Evolutionary conservation across 2,113 vertebrate species (phyloP).

Genomic region (Nicator chloris): DNA sequence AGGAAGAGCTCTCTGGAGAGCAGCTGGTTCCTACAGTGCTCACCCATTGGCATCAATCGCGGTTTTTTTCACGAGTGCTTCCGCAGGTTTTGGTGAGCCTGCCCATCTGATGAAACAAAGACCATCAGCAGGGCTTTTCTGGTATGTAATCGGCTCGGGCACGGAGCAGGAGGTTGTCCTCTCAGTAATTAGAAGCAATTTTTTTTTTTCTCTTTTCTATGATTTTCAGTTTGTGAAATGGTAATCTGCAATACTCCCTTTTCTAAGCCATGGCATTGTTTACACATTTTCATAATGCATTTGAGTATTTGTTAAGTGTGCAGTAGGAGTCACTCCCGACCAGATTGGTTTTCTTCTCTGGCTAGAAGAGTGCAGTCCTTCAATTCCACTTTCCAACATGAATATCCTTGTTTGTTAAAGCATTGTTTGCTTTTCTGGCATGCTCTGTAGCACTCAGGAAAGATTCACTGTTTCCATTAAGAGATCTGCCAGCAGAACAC

Average conservation of each 20-base stretch:
- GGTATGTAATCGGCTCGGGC: not conserved
- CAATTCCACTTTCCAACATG: not conserved
- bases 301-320: not conserved
- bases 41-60: not conserved
- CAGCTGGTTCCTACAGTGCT: not conserved
- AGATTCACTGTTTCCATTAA: not conserved
- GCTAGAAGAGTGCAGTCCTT: not conserved
- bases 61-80: not conserved
- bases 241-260: not conserved
- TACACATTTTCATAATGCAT: not conserved
- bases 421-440: constrained; percentile 14
- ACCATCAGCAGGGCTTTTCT: not conserved
- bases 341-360: not conserved
- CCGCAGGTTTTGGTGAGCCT: not conserved
- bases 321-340: not conserved
- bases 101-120: not conserved
- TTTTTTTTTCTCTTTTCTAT: not conserved
- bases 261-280: not conserved
- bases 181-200: not conserved
- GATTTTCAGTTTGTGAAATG: not conserved
- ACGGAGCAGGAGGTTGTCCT: not conserved
- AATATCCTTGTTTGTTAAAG: not conserved
- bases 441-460: not conserved
- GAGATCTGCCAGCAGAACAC: not conserved
- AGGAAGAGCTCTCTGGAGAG: not conserved